Evolutionary conservation across 2,888 invertebrate genomes (phyloP).

Genomic region (Steinernema hermaphroditum): DNA sequence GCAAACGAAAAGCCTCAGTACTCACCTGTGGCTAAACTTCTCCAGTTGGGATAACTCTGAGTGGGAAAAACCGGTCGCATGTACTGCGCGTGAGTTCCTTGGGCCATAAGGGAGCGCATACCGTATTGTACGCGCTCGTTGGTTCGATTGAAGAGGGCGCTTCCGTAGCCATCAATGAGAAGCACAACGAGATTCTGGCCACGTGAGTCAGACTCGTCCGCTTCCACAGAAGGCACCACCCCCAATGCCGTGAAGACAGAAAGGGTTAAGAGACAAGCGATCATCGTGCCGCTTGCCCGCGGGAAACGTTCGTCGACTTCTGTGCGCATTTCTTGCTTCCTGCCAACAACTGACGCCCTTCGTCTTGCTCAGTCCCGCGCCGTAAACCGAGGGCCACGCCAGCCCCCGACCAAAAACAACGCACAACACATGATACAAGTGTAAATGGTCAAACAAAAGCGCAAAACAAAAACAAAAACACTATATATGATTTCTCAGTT

Average conservation of each 20-base stretch:
- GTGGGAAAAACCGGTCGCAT: constrained; percentile 64
- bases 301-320: constrained; percentile 28
- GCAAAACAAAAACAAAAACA: constrained; percentile 7
- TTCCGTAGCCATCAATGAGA: constrained; percentile 63
- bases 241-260: constrained; percentile 15
- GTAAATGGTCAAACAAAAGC: constrained; percentile 15
- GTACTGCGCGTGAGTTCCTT: constrained; percentile 61
- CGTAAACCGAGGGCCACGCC: constrained; percentile 31
- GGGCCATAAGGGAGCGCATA: constrained; percentile 41
- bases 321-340: constrained; percentile 27
- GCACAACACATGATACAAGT: constrained; percentile 9
- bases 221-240: constrained; percentile 25
- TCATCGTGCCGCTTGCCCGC: constrained; percentile 28
- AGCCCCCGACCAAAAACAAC: constrained; percentile 23
- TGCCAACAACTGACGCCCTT: constrained; percentile 30
- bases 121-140: constrained; percentile 52
- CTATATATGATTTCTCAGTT: too few relatives aligned
- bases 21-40: constrained; percentile 63
- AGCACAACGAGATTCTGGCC: constrained; percentile 65
- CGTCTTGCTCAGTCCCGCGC: constrained; percentile 30
- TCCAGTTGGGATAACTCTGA: constrained; percentile 64
- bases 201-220: constrained; percentile 37
- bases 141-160: constrained; percentile 58
- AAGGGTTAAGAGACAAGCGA: constrained; percentile 17
- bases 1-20: constrained; percentile 4